phyloP scores from a whole-genome alignment of 2,797 vertebrate species.

The Scomberomorus guttatus region DNA sequence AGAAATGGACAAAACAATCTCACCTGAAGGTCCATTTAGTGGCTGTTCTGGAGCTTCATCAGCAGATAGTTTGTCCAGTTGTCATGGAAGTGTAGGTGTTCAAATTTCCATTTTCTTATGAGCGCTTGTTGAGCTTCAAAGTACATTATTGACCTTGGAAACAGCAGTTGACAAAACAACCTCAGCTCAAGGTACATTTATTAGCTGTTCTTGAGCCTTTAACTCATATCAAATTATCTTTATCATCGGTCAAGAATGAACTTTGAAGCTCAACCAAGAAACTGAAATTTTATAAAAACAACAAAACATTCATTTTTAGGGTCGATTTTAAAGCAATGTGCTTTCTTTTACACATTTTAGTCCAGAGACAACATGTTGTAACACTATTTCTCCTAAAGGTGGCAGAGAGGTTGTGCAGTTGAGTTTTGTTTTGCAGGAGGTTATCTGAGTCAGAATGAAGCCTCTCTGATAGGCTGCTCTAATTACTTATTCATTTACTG shows the following conservation, averaged over 20 bases:
- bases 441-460: not conserved
- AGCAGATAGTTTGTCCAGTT: not conserved
- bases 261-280: not conserved
- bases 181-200: not conserved
- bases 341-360: not conserved
- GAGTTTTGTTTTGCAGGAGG: not conserved
- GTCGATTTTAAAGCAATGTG: no score
- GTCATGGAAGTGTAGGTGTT: constrained; percentile 13
- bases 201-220: not conserved
- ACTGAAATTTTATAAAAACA: no score
- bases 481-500: not conserved
- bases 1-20: not conserved
- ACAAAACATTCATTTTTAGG: no score
- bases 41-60: not conserved
- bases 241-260: not conserved
- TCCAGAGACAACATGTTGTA: not conserved
- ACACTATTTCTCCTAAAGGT: constrained; percentile 15
- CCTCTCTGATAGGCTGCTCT: not conserved
- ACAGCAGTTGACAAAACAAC: not conserved
- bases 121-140: no score
- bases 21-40: not conserved
- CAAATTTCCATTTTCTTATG: no score
- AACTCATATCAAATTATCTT: not conserved
- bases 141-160: no score
- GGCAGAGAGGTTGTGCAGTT: not conserved